Evolutionary conservation across 2,113 vertebrate genomes (phyloP).

Genomic region (Actenoides lindsayi): DNA sequence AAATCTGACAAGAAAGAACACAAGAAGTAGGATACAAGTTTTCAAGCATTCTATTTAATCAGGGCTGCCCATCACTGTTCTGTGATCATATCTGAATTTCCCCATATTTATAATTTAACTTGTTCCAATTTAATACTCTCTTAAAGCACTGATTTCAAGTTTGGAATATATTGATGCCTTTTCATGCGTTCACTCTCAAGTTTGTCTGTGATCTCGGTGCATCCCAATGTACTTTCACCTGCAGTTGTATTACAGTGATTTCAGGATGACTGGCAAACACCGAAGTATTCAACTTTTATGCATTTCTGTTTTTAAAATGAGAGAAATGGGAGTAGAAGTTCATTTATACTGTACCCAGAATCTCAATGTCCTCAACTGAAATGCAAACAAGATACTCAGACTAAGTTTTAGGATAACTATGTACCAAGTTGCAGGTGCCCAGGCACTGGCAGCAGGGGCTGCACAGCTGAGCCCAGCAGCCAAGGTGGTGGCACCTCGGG

Average conservation of each 20-base stretch:
- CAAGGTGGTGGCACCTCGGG: fast-evolving
- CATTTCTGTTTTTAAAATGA: not conserved
- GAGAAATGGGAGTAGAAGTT: not conserved
- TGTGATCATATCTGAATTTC: not conserved
- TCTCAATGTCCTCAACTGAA: not conserved
- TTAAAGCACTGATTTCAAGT: not conserved
- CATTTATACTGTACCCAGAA: not conserved
- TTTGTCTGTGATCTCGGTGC: not conserved
- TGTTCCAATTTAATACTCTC: not conserved
- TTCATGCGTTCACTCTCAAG: not conserved
- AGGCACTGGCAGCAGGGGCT: fast-evolving
- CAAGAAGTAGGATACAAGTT: not conserved
- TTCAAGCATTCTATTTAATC: not conserved
- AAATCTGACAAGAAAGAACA: not conserved
- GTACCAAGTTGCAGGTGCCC: too few relatives aligned
- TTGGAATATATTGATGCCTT: not conserved
- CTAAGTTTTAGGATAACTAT: not conserved
- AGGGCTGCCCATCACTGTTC: not conserved
- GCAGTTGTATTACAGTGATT: not conserved
- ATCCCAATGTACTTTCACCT: not conserved
- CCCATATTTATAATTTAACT: not conserved
- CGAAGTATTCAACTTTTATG: fast-evolving
- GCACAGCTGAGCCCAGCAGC: fast-evolving
- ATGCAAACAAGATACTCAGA: not conserved
- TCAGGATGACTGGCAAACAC: not conserved